Base-by-base conservation (phyloP, 2,888 invertebrate genomes). In the Dinocampus coccinellae region DNA sequence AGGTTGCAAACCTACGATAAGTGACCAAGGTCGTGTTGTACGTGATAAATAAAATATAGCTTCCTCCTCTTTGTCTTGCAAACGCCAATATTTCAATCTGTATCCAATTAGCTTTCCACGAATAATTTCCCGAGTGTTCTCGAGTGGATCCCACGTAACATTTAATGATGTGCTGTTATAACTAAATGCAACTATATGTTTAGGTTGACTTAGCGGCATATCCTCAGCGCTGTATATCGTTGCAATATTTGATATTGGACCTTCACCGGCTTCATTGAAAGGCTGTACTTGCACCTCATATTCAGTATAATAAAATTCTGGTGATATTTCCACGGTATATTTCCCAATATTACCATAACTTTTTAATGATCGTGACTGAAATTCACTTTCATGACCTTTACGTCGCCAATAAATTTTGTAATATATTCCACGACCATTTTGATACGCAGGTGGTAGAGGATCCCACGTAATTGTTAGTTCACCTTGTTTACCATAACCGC, bases 401-500 rank as follows among this genome's bases (percentile, higher is more conserved):
- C 93, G 90, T 73, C 95, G 93, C 94, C 95, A 97, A 84, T 93
- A 97, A 76, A 98, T 91, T 85, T 94, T 95, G 87, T 98, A 98
- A 85, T 95, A 93, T 75, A 97, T 93, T 52, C 94, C 95, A 26
- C 94, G 94, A 0, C 95, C 97, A 85, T 97, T 96, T 86, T 97
- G 97, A 78, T 97, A 92, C 73, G 94, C 91, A 0, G 91, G 88
- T 74, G 92, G 90, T 33, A 97, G 85, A 0, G 95, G 93, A 78
- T 92, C 90, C 98, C 98, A 98, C 0, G 92, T 94, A 65, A 99
- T 96, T 0, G 95, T 95, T 3, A 99, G 91, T 84, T 97, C 97
- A 0, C 98, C 97, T 74, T 97, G 96, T 88, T 97, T 98, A 11
- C 98, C 98, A 55, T 98, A 98, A 3, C 98, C 98, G 0, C 98